Base-by-base conservation (phyloP, 2,888 invertebrate species). In the Drosophila pseudotalamancana region DNA sequence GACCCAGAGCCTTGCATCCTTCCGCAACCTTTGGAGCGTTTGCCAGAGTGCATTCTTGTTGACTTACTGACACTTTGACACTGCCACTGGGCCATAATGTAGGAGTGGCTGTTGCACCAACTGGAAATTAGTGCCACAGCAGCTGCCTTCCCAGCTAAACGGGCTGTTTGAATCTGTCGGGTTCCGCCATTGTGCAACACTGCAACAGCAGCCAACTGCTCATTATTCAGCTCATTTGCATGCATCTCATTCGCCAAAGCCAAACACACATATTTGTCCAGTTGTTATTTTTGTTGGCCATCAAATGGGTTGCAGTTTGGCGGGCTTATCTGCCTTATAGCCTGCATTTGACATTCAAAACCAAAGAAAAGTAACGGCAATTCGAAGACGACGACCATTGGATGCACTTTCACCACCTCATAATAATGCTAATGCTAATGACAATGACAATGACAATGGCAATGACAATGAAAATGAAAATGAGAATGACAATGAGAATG, bases 191-290 rank as follows among this genome's bases (percentile, higher is more conserved):
- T 70, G 57, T 53, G 11, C 25, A 16, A 48, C 19, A 25, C 27
- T 43, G 39, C 31, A 11, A 27, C 27, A 29, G 43, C 27, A 45
- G 53, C 63, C 34, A 45, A 51, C 61, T 71, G 79, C 88, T 81
- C 88, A 81, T 81, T 87, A 81, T 82, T 87, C 81, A 78, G 75
- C 88, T 87, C 88, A 81, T 87, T 81, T 81, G 83, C 88, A 87
- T 81, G 83, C 86, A 78, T 66, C 67, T 69, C 69, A 69, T 61
- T 55, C 54, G 48, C 43, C 21, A 55, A 42, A 53, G 46, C 5
- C 69, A 39, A 49, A 29, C 56, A 32, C 37, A 60, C 80, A 56
- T 51, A 60, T 72, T 61, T 72, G 62, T 53, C 49, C 60, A 61
- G 27, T 62, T 69, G 35, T 50, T 54, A 35, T 57, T 65, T 62